Evolutionary conservation across 2,113 vertebrate species (phyloP), one percentile per base, ranked within the genome.

Genomic region (Lycocorax pyrrhopterus): DNA sequence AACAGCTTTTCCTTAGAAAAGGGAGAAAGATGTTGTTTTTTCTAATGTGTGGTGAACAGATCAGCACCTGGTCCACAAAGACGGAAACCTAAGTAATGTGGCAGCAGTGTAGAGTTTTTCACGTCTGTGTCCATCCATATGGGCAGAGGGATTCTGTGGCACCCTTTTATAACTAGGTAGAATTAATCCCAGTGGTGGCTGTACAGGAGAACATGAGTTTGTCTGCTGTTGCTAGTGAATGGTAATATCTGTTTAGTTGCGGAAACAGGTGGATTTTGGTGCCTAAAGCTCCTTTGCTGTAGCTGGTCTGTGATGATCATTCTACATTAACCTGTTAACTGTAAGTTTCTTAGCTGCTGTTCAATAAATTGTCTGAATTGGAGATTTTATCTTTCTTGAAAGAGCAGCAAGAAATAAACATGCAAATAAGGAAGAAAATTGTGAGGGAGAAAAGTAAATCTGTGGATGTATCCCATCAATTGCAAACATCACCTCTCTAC

Each of bases 101-200:
- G 18, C 9, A 64, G 41, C 18, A 52, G 5, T 0, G 0, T 5
- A 11, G 74, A 73, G 27, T 23, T 63, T 14, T 73, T 73, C 29
- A 41, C 1, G 0, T 74, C 37, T 69, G 11, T 33, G 29, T 53
- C 62, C 1, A 1, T 37, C 53, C 13, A 2, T 12, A 13, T 12
- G 35, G 74, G 12, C 49, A 84, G 56, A 72, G 69, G 49, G 47
- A 80, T 37, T 37, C 53, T 85, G n/a, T 16, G 30, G 16, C 55
- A 58, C 18, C 27, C 26, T 79, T 49, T 35, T 60, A 29, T 35
- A 37, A 62, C 25, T 17, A 1, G 1, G 7, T 23, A 59, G 30
- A 73, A 27, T 43, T 44, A 56, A 52, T 78, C 46, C 30, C 23
- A 18, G 32, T 49, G 62, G 5, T 37, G 43, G 15, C 16, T 71